Conservation (phyloP, 2,888 invertebrate genomes). For the Cyclophora albipunctata region DNA sequence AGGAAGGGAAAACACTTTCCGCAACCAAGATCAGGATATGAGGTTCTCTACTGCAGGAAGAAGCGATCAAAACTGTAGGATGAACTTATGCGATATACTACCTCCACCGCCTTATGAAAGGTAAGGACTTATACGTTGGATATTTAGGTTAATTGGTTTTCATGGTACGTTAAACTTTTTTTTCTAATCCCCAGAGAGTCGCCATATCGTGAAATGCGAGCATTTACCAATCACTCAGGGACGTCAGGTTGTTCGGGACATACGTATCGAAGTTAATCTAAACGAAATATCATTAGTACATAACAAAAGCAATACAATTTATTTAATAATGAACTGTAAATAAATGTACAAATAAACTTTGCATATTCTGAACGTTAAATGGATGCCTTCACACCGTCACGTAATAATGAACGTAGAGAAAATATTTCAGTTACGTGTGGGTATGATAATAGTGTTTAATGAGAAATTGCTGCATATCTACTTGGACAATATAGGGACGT, state of each 20-base stretch:
- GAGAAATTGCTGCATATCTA: conserved; percentile 7
- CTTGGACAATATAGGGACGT: too few relatives aligned
- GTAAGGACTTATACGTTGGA: conserved; percentile 27
- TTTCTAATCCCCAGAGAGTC: conserved; percentile 53
- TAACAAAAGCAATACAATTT: conserved; percentile 68
- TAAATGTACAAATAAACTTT: conserved; percentile 50
- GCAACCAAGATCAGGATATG: conserved; percentile 48
- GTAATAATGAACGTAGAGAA: conserved; percentile 17
- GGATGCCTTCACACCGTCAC: conserved; percentile 36
- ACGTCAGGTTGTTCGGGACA: conserved; percentile 67
- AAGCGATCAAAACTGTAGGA: conserved; percentile 59
- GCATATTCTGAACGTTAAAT: conserved; percentile 35
- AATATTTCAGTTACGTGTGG: conserved; percentile 14
- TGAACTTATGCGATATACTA: conserved; percentile 67
- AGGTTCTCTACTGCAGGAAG: conserved; percentile 50
- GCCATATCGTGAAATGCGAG: conserved; percentile 58
- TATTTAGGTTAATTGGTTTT: too few relatives aligned
- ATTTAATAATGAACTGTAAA: conserved; percentile 49
- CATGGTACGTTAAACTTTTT: background rate
- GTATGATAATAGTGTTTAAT: conserved; percentile 19
- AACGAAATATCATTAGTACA: conserved; percentile 62
- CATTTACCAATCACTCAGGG: conserved; percentile 61
- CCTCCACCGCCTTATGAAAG: conserved; percentile 69
- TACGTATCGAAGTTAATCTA: conserved; percentile 60
- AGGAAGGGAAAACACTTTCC: conserved; percentile 63